Percentiles rank a stretch among this genome's conserved stretches.
phyloP scores from a whole-genome alignment of 1,140 invertebrate genomes.

The Diorhabda carinulata region DNA sequence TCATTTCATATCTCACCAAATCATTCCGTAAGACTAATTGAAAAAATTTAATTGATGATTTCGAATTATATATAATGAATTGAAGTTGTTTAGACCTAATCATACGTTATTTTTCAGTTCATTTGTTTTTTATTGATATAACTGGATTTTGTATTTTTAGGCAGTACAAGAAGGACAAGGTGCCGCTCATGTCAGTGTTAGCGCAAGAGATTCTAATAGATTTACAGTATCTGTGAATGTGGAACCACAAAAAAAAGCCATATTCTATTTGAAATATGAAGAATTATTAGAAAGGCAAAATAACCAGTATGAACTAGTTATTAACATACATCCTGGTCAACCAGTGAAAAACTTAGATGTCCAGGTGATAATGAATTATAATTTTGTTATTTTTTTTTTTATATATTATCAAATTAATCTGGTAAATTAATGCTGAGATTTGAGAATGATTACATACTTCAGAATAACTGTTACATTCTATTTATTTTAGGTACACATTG shows the following conservation, averaged over 20 bases:
- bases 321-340: constrained; percentile 58
- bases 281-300: constrained; percentile 56
- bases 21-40: no score
- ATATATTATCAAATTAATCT: background rate
- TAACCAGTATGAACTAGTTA: constrained; percentile 58
- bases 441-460: no score
- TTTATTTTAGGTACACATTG: constrained; percentile 53
- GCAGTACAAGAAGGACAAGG: constrained; percentile 58
- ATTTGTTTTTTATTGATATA: no score
- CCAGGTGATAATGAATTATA: constrained; percentile 19
- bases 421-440: no score
- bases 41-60: no score
- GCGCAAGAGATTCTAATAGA: constrained; percentile 61
- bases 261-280: constrained; percentile 64
- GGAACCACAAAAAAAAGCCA: constrained; percentile 54
- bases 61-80: no score
- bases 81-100: no score
- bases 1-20: no score
- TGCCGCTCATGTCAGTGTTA: constrained; percentile 57
- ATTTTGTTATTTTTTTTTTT: constrained; percentile 42
- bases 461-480: background rate
- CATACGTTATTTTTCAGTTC: no score
- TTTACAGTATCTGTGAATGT: constrained; percentile 62
- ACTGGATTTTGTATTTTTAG: constrained; percentile 32
- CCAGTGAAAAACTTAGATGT: constrained; percentile 56